phyloP scores from a whole-genome alignment of 2,113 vertebrate genomes.

The Cheilinus undulatus region DNA sequence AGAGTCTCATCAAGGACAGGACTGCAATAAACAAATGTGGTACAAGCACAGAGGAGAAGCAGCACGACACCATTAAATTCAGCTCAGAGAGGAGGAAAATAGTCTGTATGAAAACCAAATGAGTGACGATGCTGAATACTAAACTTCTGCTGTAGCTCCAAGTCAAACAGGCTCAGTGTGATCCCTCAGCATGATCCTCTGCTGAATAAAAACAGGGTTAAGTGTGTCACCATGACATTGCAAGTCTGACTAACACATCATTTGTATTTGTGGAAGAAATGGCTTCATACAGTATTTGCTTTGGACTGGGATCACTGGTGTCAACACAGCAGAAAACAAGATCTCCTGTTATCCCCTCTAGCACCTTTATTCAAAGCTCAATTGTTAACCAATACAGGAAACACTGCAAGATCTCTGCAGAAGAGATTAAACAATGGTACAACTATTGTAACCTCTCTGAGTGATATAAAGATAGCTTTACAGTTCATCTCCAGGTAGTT shows the following conservation, averaged over 20 bases:
- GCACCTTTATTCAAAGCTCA: too few species aligned
- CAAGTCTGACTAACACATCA: slow-evolving; percentile 12
- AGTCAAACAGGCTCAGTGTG: slow-evolving; percentile 2
- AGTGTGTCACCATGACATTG: slow-evolving; percentile 27
- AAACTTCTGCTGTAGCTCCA: slow-evolving; percentile 9
- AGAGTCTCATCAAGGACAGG: slow-evolving; percentile 18
- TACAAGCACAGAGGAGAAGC: not conserved
- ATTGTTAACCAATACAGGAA: too few species aligned
- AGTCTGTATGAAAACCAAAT: slow-evolving; percentile 11
- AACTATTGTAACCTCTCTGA: too few species aligned
- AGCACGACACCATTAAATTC: slow-evolving; percentile 12
- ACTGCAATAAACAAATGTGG: slow-evolving; percentile 19
- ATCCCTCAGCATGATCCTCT: not conserved
- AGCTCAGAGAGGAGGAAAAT: slow-evolving; percentile 13
- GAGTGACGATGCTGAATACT: slow-evolving; percentile 9
- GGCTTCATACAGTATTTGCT: slow-evolving; percentile 15
- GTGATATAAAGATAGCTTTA: too few species aligned
- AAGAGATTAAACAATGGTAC: too few species aligned
- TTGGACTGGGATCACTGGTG: slow-evolving; percentile 18
- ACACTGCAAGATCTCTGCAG: too few species aligned
- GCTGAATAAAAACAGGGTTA: slow-evolving; percentile 3
- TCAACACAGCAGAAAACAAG: slow-evolving; percentile 14
- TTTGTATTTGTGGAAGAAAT: slow-evolving; percentile 1
- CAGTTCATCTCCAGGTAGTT: too few species aligned
- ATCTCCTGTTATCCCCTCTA: not conserved